Base-by-base conservation (phyloP, 2,797 vertebrate species). In the Amblyraja radiata region DNA sequence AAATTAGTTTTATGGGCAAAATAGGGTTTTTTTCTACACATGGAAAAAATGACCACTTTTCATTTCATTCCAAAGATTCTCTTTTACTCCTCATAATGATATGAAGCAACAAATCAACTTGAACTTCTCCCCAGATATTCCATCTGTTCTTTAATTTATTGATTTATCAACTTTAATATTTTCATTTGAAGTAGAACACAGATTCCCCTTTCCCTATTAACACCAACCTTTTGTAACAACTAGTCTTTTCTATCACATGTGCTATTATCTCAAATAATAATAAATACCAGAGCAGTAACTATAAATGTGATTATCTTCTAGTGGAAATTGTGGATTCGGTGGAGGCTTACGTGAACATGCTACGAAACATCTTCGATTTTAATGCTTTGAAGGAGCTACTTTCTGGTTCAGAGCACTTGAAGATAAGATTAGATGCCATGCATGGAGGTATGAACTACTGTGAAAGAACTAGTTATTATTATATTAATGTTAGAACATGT, bases 241-340 rank as follows among this genome's bases (percentile, higher is more conserved):
- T 88, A 16, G 61, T 21, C n/a, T 16, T 88, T 86, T 88, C 61
- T 88, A 32, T 16, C 32, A 32, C 36, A 14, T 88, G 16, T 32
- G 6, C 61, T 65, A 18, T 68, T 88, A 68, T 18, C n/a, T 88
- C 6, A 6, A 36, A 65, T 36, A 9, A 88, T 36, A 88, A 16
- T 68, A 32, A 88, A 36, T 88, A 32, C n/a, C 61, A 54, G 16
- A 32, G 6, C n/a, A 32, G n/a, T 88, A 88, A 6, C 61, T 36
- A 36, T 68, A 68, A 36, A 7, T 68, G n/a, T 88, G 61, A 65
- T 88, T 88, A 65, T 88, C 21, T 88, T 88, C 78, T 96, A 99
- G 99, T 99, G 96, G 99, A 99, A 95, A 99, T 99, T 32, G 97
- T 99, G 95, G 99, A 99, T 94, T 99, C 98, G 0, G 99, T 99